Conservation (phyloP, 2,888 invertebrate genomes). For the Euclidia mi region DNA sequence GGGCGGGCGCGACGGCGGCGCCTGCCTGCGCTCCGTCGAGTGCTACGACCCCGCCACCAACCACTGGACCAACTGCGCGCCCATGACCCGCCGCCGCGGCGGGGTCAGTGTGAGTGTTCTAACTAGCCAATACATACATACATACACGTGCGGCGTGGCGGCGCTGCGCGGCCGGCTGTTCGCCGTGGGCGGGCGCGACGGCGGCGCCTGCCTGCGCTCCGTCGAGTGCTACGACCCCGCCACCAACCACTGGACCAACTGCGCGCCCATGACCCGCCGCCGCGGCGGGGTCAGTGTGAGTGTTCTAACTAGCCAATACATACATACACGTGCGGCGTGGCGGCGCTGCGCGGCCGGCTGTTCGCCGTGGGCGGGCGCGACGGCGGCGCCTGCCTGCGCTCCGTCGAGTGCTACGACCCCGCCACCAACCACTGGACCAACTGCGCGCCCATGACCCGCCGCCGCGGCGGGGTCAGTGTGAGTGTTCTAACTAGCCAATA, state of each 20-base stretch:
- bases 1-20: constrained; percentile 97
- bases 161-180: constrained; percentile 95
- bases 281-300: constrained; percentile 97
- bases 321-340: constrained; percentile 97
- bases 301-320: too few species aligned
- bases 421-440: constrained; percentile 94
- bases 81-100: constrained; percentile 96
- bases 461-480: constrained; percentile 97
- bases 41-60: constrained; percentile 94
- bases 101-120: constrained; percentile 95
- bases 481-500: too few species aligned
- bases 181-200: constrained; percentile 98
- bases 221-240: constrained; percentile 96
- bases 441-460: constrained; percentile 96
- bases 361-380: constrained; percentile 98
- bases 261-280: constrained; percentile 96
- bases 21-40: constrained; percentile 97
- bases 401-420: constrained; percentile 96
- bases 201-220: constrained; percentile 96
- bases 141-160: constrained; percentile 97
- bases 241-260: constrained; percentile 94
- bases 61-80: constrained; percentile 95
- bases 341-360: constrained; percentile 95
- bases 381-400: constrained; percentile 96
- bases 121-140: too few species aligned